A percentile compares a stretch with the other conserved stretches of the same genome.
Conservation (phyloP, 2,797 vertebrate genomes). For the Meriones psammophilus region DNA sequence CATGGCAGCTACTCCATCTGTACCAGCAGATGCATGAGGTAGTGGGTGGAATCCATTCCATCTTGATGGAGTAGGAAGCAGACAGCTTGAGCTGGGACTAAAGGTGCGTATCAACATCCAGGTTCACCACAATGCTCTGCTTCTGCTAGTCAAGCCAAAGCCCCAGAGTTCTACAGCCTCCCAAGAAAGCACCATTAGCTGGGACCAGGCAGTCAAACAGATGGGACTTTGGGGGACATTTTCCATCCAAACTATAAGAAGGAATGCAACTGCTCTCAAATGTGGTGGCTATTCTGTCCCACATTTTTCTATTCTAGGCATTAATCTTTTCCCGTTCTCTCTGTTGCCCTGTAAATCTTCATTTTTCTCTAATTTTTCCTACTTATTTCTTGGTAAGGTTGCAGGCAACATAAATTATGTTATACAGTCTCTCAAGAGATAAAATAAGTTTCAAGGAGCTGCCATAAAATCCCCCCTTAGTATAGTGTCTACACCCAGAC, state of each 20-base stretch:
- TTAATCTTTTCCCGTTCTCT: not conserved
- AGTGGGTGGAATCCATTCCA: too few species aligned
- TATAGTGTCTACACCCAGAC: not conserved
- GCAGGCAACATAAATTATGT: not conserved
- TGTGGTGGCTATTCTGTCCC: not conserved
- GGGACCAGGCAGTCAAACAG: not conserved
- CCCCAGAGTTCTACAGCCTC: not conserved
- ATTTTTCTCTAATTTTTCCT: not conserved
- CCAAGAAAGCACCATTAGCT: not conserved
- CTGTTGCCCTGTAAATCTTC: not conserved
- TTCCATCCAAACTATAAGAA: not conserved
- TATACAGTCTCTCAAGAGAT: not conserved
- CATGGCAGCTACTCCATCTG: not conserved
- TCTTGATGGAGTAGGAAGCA: not conserved
- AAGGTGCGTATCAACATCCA: not conserved
- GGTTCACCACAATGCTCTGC: not conserved
- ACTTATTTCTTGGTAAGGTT: not conserved
- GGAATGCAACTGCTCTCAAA: not conserved
- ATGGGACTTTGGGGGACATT: not conserved
- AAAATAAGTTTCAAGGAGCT: not conserved
- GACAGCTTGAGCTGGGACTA: not conserved
- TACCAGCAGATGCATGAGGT: not conserved
- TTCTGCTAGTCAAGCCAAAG: not conserved
- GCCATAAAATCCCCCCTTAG: not conserved
- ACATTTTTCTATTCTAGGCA: not conserved